Conservation (phyloP, 2,888 invertebrate genomes). For the Lasioglossum morio region DNA sequence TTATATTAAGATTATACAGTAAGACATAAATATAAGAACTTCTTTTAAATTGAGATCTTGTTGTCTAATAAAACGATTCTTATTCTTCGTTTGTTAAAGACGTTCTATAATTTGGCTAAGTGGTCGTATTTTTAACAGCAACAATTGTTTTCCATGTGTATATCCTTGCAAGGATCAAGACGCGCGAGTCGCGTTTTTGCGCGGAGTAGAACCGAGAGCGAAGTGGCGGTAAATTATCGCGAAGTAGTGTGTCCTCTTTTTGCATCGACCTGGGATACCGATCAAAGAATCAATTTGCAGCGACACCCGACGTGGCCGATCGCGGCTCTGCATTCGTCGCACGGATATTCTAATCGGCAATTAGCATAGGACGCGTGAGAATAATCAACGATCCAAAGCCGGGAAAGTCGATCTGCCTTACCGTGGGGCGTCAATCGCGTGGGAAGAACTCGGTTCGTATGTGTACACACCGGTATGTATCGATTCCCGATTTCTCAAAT, state of each 20-base stretch:
- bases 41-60: too few relatives aligned
- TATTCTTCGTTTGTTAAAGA: not conserved
- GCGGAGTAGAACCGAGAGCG: not conserved
- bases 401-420: conserved; percentile 12
- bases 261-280: not conserved
- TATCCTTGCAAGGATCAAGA: not conserved
- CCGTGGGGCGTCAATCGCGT: conserved; percentile 43
- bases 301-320: not conserved
- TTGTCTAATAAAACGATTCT: not conserved
- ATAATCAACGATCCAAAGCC: conserved; percentile 27
- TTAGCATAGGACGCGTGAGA: conserved; percentile 44
- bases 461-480: conserved; percentile 6
- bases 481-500: conserved; percentile 32
- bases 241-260: not conserved
- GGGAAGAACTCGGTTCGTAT: conserved; percentile 62
- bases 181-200: not conserved
- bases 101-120: too few relatives aligned
- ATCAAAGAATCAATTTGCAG: not conserved
- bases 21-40: too few relatives aligned
- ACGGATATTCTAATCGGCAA: conserved; percentile 4
- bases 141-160: not conserved
- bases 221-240: not conserved
- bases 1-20: too few relatives aligned
- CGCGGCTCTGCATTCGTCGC: not conserved
- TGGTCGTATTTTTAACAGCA: too few relatives aligned